Percentiles rank a stretch among this genome's conserved stretches.
Conservation (phyloP, 2,797 vertebrate genomes). For the Cirrhinus molitorella region DNA sequence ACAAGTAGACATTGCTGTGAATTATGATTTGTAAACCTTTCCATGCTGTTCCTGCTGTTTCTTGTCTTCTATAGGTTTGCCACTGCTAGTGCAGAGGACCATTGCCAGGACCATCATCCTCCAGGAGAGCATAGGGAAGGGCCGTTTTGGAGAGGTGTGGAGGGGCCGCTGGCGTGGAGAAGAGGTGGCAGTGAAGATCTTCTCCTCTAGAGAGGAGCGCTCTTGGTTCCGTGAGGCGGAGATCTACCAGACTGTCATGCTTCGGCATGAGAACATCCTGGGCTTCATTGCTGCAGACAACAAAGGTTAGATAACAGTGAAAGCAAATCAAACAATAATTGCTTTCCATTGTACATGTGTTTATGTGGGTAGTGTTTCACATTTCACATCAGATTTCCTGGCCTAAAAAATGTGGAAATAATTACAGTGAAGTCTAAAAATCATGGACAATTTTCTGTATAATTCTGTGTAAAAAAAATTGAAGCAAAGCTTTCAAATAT, state of each 20-base stretch:
- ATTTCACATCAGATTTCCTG: not conserved
- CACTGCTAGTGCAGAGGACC: conserved; percentile 88
- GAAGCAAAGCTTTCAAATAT: no score
- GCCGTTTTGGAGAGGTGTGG: conserved; percentile 90
- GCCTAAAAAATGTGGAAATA: not conserved
- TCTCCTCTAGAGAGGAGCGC: conserved; percentile 88
- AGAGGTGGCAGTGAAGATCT: conserved; percentile 90
- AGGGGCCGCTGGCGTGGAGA: conserved; percentile 88
- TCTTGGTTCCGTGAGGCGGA: conserved; percentile 90
- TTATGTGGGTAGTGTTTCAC: not conserved
- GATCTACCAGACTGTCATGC: conserved; percentile 90
- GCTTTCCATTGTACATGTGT: no score
- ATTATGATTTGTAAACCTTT: not conserved
- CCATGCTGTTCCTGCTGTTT: not conserved
- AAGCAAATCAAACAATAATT: not conserved
- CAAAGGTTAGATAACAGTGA: conserved; percentile 39
- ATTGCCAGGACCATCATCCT: conserved; percentile 89
- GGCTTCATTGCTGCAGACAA: conserved; percentile 83
- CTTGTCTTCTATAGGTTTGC: conserved; percentile 77
- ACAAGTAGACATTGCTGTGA: not conserved
- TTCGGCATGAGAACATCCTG: conserved; percentile 89
- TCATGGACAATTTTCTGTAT: not conserved
- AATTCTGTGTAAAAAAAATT: no score
- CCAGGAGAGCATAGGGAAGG: conserved; percentile 90
- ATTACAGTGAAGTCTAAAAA: not conserved